Percentiles rank a stretch among this genome's conserved stretches.
Conservation (phyloP, 2,888 invertebrate species). For the Pycnomerus fuliginosus region DNA sequence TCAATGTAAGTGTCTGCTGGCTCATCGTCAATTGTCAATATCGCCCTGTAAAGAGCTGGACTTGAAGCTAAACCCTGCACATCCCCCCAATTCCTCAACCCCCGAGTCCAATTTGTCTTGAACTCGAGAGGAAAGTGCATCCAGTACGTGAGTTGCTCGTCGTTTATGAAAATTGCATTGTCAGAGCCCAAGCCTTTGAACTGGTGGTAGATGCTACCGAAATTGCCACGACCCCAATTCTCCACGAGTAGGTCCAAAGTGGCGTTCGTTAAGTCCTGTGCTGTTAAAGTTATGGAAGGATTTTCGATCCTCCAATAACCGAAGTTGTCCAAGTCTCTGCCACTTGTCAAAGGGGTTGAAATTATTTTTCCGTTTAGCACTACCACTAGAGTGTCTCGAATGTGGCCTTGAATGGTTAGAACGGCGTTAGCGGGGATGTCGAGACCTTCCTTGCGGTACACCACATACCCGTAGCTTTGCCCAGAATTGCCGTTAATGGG, state of each 20-base stretch:
- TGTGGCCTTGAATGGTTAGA: slow-evolving; percentile 45
- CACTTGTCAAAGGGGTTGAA: slow-evolving; percentile 39
- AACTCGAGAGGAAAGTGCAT: slow-evolving; percentile 54
- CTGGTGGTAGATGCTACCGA: slow-evolving; percentile 49
- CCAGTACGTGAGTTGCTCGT: slow-evolving; percentile 46
- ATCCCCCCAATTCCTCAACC: slow-evolving; percentile 31
- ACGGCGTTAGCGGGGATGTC: slow-evolving; percentile 35
- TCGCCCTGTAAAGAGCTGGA: slow-evolving; percentile 59
- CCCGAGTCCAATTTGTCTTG: slow-evolving; percentile 45
- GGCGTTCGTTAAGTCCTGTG: slow-evolving; percentile 32
- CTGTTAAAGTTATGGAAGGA: slow-evolving; percentile 37
- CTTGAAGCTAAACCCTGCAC: no score
- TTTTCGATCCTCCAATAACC: slow-evolving; percentile 50
- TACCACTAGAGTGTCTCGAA: slow-evolving; percentile 56
- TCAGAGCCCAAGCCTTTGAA: slow-evolving; percentile 49
- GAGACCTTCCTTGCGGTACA: slow-evolving; percentile 52
- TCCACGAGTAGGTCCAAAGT: slow-evolving; percentile 59
- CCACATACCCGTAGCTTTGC: slow-evolving; percentile 58
- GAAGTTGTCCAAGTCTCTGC: slow-evolving; percentile 44
- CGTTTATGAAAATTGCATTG: slow-evolving; percentile 50
- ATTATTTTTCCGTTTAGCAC: slow-evolving; percentile 50
- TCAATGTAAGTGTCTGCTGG: slow-evolving; percentile 70
- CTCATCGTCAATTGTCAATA: slow-evolving; percentile 46
- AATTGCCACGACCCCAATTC: slow-evolving; percentile 80
- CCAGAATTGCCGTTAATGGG: slow-evolving; percentile 51